phyloP scores from a whole-genome alignment of 2,797 vertebrate genomes.

The Amphiprion clarkii region DNA sequence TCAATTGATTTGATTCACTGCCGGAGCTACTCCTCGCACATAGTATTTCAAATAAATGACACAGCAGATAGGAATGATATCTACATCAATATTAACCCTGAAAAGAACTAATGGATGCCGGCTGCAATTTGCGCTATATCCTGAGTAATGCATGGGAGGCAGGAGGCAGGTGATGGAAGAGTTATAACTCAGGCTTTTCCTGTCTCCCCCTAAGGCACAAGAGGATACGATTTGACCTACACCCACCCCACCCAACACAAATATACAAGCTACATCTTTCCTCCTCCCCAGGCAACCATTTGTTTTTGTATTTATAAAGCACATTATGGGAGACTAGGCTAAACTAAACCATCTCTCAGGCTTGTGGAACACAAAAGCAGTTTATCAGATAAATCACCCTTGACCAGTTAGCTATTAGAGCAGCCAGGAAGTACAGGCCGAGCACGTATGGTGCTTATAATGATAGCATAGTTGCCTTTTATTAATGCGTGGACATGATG shows the following conservation, averaged over 20 bases:
- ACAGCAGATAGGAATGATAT: slow-evolving; percentile 99
- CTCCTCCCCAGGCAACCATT: slow-evolving; percentile 81
- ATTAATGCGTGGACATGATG: slow-evolving; percentile 86
- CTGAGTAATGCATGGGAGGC: slow-evolving; percentile 89
- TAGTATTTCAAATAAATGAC: slow-evolving; percentile 99
- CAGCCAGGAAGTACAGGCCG: slow-evolving; percentile 76
- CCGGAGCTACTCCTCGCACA: slow-evolving; percentile 93
- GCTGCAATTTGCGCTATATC: slow-evolving; percentile 94
- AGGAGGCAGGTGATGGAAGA: slow-evolving; percentile 83
- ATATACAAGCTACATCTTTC: slow-evolving; percentile 79
- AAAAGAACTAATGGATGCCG: slow-evolving; percentile 96
- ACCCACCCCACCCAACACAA: slow-evolving; percentile 77
- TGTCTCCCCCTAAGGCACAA: slow-evolving; percentile 68
- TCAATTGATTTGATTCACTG: slow-evolving; percentile 99
- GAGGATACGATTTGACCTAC: slow-evolving; percentile 81
- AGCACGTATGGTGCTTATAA: slow-evolving; percentile 84
- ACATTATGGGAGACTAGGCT: slow-evolving; percentile 78
- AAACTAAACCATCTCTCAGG: slow-evolving; percentile 80
- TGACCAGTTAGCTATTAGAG: slow-evolving; percentile 86
- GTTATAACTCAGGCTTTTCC: slow-evolving; percentile 80
- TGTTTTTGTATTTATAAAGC: slow-evolving; percentile 86
- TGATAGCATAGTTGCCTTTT: slow-evolving; percentile 79
- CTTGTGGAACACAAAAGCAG: slow-evolving; percentile 82
- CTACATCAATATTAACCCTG: slow-evolving; percentile 99
- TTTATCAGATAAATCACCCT: slow-evolving; percentile 86